Evolutionary conservation across 2,888 invertebrate species (phyloP), one percentile per base, ranked within the genome.

Genomic region (Hypena proboscidalis): DNA sequence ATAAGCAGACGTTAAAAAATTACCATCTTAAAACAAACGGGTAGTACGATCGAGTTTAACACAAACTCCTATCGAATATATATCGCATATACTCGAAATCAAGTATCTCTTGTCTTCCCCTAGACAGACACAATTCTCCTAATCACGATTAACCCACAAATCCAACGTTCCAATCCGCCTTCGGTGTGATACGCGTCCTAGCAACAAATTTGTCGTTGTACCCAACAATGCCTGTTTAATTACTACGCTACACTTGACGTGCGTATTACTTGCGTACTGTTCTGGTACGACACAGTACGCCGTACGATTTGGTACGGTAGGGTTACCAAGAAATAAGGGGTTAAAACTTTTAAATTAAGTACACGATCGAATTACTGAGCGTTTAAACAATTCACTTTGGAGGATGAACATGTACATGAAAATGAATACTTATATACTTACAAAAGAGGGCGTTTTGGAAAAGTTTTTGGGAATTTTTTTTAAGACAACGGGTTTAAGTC

Each of bases 151-250:
- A 35, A 19, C n/a, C 19, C 5, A 6, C 10, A 27, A 26, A 15
- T 8, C n/a, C n/a, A 27, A 5, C 4, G 6, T 3, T 9, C 33
- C n/a, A 27, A 33, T 38, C 39, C 58, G 59, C 14, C 8, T 36
- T 22, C 60, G 63, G 67, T 77, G 73, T 73, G 53, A 74, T 51
- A 54, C 44, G 11, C 45, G 35, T 34, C 33, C 46, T 47, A 54
- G 55, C 52, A 61, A 59, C 66, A 66, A 63, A 63, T 57, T 57
- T 55, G 55, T 58, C 48, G 60, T 56, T 51, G 42, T 52, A 36
- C 44, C 45, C 51, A 63, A 69, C 71, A 74, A 69, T 73, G 67
- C 58, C 27, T 56, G 68, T 64, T 70, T 72, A 74, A 74, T 74
- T 72, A 73, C 67, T 40, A 55, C 59, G 58, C 62, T 65, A 59